Evolutionary conservation across 2,797 vertebrate species (phyloP), one percentile per base, ranked within the genome.

Genomic region (Microcaecilia unicolor): DNA sequence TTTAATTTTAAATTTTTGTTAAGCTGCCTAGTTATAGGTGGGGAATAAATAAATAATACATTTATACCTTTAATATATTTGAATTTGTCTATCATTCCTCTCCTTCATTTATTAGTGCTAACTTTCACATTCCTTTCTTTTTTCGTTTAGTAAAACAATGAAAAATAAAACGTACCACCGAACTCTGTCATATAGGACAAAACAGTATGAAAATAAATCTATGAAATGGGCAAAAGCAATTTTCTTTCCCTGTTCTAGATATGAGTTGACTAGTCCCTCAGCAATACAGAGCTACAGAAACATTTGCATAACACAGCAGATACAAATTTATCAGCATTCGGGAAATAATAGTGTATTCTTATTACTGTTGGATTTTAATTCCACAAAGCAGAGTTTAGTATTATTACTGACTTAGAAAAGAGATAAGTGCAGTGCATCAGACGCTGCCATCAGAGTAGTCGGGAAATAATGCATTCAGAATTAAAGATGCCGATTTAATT

Each of bases 401-500:
- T 66, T 67, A 62, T 61, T 22, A 58, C 51, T 47, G 43, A 55
- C 51, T 68, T 44, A 51, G 49, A 49, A 49, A 54, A 44, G 52
- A 59, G 65, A 68, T 68, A 67, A 74, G 41, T 55, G 49, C 45
- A 56, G 28, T 30, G 44, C 34, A 45, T 18, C 47, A 67, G 61
- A 71, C 53, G 51, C 58, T 61, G n/a, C n/a, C n/a, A 61, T 61
- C 71, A 59, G 66, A 48, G 64, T 45, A 43, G 41, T 39, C 59
- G 49, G 58, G 54, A 59, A 78, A 64, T 61, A 74, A 63, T 65
- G 56, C 61, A 34, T 56, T 60, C 36, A 51, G 61, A 78, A 70
- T 59, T 59, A 71, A 67, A 80, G 74, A 74, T 66, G 65, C 64
- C 45, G 20, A 41, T 64, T 68, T 78, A 78, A 80, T 82, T 78